Conservation (phyloP, 2,113 vertebrate genomes). For the Dipodomys merriami region DNA sequence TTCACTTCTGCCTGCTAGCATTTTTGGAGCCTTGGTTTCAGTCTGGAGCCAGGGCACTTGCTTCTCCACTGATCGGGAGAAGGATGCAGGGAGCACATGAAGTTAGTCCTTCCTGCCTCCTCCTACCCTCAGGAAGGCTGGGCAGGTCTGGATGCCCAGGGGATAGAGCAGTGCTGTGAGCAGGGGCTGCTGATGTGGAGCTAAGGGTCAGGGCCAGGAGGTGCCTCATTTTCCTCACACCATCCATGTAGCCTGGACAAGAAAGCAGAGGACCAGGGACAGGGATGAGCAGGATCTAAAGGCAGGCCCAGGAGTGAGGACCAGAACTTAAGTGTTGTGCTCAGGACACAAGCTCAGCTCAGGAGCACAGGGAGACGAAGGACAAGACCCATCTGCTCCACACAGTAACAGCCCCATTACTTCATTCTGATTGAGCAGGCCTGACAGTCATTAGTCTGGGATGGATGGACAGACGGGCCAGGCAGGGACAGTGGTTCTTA, state of each 20-base stretch:
- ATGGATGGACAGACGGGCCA: background rate
- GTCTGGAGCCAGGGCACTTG: background rate
- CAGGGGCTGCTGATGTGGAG: background rate
- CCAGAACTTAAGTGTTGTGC: background rate
- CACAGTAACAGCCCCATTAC: background rate
- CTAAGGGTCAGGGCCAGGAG: background rate
- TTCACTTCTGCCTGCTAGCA: background rate
- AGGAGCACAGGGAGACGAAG: background rate
- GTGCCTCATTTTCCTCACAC: background rate
- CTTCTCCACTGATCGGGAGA: accelerated
- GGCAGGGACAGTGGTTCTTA: background rate
- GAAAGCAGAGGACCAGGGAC: background rate
- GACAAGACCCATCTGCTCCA: background rate
- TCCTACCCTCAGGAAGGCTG: background rate
- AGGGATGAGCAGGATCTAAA: background rate
- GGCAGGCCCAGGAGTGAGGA: background rate
- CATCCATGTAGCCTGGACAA: background rate
- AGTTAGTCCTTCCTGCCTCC: background rate
- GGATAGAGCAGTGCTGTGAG: background rate
- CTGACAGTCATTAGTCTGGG: background rate
- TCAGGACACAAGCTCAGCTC: background rate
- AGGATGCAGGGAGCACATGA: background rate
- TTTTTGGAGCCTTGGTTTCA: background rate
- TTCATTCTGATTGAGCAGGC: background rate
- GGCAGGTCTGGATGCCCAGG: background rate